Conservation (phyloP, 2,888 invertebrate species). For the Melieria picta region DNA sequence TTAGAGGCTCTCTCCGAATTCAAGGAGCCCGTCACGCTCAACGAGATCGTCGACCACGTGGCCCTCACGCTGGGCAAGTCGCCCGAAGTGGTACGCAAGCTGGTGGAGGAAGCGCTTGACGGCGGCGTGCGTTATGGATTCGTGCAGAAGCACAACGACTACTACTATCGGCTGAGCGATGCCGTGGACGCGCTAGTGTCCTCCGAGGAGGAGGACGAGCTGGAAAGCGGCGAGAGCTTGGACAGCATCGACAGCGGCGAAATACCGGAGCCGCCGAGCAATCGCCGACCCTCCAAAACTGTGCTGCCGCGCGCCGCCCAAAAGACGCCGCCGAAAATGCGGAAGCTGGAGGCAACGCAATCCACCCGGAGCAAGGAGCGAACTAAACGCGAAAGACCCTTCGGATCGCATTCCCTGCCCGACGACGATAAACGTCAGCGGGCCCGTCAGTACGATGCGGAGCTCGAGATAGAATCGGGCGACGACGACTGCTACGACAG, state of each 20-base stretch:
- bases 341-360: background rate
- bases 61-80: background rate
- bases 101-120: slow-evolving; percentile 16
- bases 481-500: slow-evolving; percentile 7
- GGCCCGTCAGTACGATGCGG: background rate
- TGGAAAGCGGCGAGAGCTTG: slow-evolving; percentile 1
- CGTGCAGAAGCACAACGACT: slow-evolving; percentile 18
- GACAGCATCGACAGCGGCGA: slow-evolving; percentile 23
- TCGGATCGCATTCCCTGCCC: too few species aligned
- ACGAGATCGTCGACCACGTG: slow-evolving; percentile 13
- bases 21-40: slow-evolving; percentile 22
- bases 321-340: too few species aligned
- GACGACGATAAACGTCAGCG: background rate
- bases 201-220: slow-evolving; percentile 18
- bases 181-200: slow-evolving; percentile 19
- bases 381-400: slow-evolving; percentile 2
- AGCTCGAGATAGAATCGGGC: background rate
- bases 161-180: slow-evolving; percentile 17
- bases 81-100: slow-evolving; percentile 15
- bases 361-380: background rate
- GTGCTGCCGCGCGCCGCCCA: too few species aligned
- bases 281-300: too few species aligned
- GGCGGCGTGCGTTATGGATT: slow-evolving; percentile 19
- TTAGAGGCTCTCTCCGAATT: slow-evolving; percentile 14
- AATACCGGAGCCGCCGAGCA: background rate